Percentiles rank a stretch among this genome's conserved stretches.
Conservation (phyloP, 2,797 vertebrate genomes). For the Anguilla pacifica region DNA sequence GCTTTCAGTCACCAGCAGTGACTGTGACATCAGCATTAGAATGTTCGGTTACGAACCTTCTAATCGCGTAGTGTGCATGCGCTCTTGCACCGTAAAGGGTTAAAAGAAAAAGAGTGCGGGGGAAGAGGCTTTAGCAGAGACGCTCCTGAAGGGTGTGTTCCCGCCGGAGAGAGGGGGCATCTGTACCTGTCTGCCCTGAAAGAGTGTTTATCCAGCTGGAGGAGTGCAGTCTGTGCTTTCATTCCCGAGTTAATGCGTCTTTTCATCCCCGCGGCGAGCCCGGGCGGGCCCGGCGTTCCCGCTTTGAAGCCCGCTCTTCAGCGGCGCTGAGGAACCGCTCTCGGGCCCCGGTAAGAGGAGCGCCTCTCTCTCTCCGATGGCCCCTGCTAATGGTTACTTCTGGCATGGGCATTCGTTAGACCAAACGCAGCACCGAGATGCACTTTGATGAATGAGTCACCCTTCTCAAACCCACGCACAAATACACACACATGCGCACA, state of each 20-base stretch:
- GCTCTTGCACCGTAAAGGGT: background rate
- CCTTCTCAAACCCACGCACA: background rate
- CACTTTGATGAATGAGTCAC: conserved; percentile 24
- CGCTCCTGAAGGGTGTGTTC: background rate
- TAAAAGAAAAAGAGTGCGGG: background rate
- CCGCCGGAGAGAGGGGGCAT: background rate
- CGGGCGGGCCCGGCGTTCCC: background rate
- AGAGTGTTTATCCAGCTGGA: conserved; percentile 8
- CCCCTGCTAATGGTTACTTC: conserved; percentile 13
- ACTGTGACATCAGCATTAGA: too few relatives aligned
- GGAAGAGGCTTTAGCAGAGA: background rate
- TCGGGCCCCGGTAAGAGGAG: background rate
- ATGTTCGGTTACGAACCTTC: too few relatives aligned
- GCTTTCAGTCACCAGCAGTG: too few relatives aligned
- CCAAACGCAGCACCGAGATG: background rate
- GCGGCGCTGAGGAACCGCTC: background rate
- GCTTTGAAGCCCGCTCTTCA: conserved; percentile 9
- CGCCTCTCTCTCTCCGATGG: background rate
- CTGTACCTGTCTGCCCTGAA: background rate
- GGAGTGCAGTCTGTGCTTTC: background rate
- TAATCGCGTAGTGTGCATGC: too few relatives aligned
- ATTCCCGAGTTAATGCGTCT: background rate
- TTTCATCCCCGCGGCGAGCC: background rate
- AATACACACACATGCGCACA: conserved; percentile 6
- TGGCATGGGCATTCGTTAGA: conserved; percentile 4